Conservation (phyloP, 1,140 invertebrate species). For the Aphelinus certus region DNA sequence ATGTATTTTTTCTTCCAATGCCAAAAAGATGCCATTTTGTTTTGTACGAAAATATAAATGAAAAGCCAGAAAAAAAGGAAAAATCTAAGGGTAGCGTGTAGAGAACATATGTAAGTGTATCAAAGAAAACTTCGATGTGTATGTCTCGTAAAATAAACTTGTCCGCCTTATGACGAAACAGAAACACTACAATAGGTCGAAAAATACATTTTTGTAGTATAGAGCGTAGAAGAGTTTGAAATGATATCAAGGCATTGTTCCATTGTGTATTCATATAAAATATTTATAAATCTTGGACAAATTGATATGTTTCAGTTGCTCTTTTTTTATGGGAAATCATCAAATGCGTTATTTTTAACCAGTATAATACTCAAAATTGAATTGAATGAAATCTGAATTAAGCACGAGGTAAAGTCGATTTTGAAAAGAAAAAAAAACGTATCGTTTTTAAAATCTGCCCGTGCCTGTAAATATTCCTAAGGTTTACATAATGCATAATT, state of each 20-base stretch:
- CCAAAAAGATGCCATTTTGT: slow-evolving; percentile 65
- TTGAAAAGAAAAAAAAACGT: slow-evolving; percentile 12
- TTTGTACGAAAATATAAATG: slow-evolving; percentile 55
- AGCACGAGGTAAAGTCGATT: slow-evolving; percentile 12
- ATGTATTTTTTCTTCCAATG: slow-evolving; percentile 66
- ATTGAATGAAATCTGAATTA: slow-evolving; percentile 9
- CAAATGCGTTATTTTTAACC: too few relatives aligned
- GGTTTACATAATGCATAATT: slow-evolving; percentile 18
- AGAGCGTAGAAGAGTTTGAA: slow-evolving; percentile 44
- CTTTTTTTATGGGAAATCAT: neutral
- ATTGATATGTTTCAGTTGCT: slow-evolving; percentile 15
- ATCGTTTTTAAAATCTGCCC: slow-evolving; percentile 23
- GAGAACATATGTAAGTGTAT: slow-evolving; percentile 54
- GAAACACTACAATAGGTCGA: slow-evolving; percentile 54
- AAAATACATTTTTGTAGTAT: slow-evolving; percentile 53
- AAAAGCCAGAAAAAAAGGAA: slow-evolving; percentile 54
- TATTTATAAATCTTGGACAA: slow-evolving; percentile 23
- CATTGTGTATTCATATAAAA: slow-evolving; percentile 51
- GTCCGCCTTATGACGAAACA: slow-evolving; percentile 62
- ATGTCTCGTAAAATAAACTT: slow-evolving; percentile 58
- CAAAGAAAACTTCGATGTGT: slow-evolving; percentile 52
- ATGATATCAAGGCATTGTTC: slow-evolving; percentile 49
- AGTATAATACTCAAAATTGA: neutral
- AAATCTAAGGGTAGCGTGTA: slow-evolving; percentile 44
- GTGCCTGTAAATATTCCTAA: slow-evolving; percentile 35